A percentile compares a stretch with the other conserved stretches of the same genome.
Conservation (phyloP, 2,113 vertebrate genomes). For the Brachionichthys hirsutus region DNA sequence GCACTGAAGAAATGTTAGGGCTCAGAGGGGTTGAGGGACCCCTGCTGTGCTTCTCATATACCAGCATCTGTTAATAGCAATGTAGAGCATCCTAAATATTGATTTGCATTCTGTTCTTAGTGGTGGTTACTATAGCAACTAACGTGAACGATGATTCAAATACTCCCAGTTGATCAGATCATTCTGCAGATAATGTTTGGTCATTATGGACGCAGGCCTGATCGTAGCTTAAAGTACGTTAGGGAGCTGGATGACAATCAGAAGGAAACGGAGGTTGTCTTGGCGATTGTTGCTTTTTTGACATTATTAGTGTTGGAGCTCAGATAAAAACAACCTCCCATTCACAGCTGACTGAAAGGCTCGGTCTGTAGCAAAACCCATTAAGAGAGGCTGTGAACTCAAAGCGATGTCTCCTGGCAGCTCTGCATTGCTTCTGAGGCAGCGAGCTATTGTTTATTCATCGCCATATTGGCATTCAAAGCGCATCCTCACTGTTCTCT, state of each 20-base stretch:
- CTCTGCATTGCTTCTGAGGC: conserved; percentile 67
- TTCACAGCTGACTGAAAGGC: conserved; percentile 70
- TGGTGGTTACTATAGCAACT: not conserved
- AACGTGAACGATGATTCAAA: not conserved
- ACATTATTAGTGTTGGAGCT: conserved; percentile 59
- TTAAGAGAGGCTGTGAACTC: conserved; percentile 64
- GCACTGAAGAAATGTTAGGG: not conserved
- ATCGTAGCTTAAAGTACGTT: conserved; percentile 24
- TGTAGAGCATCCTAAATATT: conserved; percentile 14
- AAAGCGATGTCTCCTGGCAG: conserved; percentile 71
- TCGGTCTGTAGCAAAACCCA: conserved; percentile 67
- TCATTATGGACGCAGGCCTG: conserved; percentile 23
- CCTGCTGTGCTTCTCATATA: conserved; percentile 26
- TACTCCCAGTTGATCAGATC: not conserved
- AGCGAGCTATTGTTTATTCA: conserved; percentile 78
- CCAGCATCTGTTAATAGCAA: conserved; percentile 18
- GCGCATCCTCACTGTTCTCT: conserved; percentile 70
- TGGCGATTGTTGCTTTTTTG: conserved; percentile 62
- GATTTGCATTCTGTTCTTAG: not conserved
- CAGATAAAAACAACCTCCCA: conserved; percentile 63
- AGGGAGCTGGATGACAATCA: conserved; percentile 50
- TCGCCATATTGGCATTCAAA: conserved; percentile 76
- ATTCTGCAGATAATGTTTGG: conserved; percentile 6
- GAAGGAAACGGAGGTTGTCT: conserved; percentile 48
- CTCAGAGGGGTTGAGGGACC: conserved; percentile 26